Evolutionary conservation across 2,113 vertebrate genomes (phyloP), one percentile per base, ranked within the genome.

Genomic region (Epinephelus cyanopodus): DNA sequence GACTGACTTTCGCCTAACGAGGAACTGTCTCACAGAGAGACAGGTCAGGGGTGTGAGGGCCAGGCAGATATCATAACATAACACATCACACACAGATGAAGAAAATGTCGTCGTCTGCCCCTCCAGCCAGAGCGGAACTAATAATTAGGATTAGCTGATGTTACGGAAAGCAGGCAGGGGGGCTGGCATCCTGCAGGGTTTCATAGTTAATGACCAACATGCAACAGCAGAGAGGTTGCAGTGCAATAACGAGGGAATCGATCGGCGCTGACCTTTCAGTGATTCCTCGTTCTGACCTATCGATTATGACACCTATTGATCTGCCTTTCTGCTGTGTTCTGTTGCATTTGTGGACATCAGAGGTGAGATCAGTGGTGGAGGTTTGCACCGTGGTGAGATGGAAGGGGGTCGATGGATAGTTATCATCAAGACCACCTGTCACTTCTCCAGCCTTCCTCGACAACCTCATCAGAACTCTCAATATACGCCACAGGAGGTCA

Each of bases 71-170:
- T 89, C 15, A 70, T 58, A 91, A 81, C 76, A 67, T 65, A 83
- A 68, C 86, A 89, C 85, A 90, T 86, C 77, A 82, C 81, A 81
- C 68, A 71, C 48, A 79, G 86, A 92, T 87, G 69, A 88, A 83
- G 89, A 89, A 91, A 90, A 89, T 76, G 86, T 90, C 61, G 78
- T 81, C 12, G 15, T 68, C 67, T 60, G 68, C 74, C 83, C 72
- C 90, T 83, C 74, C 70, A 77, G 78, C 77, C 69, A 47, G 75
- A 92, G 86, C 62, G 19, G 78, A 90, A 83, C 84, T 89, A 93
- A 94, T 94, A 90, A 94, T 87, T 80, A 75, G 91, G 92, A 93
- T 94, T 92, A 91, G 88, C 45, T 77, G 89, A 89, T 81, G 78
- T 87, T 89, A 84, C 92, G 83, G 72, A 89, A 89, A 83, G 80